These are phyloP conservation scores for Propithecus deckenii DNA, from an alignment of 2,797 vertebrate species.

Conservation along the genomic window DNA sequence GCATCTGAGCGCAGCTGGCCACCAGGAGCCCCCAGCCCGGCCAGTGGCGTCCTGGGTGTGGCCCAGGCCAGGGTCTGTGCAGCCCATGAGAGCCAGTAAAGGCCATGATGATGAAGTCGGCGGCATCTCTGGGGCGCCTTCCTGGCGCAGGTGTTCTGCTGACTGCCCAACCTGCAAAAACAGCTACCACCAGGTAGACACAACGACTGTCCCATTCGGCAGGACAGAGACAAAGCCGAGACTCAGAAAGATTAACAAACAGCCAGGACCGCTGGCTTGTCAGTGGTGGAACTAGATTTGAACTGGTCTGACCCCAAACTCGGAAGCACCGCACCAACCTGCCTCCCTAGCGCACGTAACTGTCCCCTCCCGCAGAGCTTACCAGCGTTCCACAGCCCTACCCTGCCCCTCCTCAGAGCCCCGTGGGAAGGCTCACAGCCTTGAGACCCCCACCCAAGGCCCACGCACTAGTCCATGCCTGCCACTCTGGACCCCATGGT, in stretches of 20 bases:
- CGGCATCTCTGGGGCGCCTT: accelerated
- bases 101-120: background rate
- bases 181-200: background rate
- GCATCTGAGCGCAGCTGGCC: background rate
- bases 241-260: background rate
- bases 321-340: background rate
- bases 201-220: background rate
- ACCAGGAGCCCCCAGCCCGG: background rate
- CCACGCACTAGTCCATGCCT: too few species aligned
- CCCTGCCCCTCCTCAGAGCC: background rate
- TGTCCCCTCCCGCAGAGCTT: background rate
- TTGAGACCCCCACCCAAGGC: background rate
- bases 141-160: background rate
- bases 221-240: background rate
- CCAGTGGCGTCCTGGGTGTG: background rate
- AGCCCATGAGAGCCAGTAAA: background rate
- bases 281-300: background rate
- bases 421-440: background rate
- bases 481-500: background rate
- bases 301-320: background rate
- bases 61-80: background rate
- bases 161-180: background rate
- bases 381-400: background rate
- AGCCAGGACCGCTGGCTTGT: background rate
- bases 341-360: background rate